Evolutionary conservation across 2,797 vertebrate species (phyloP).

Genomic region (Hyperoplus immaculatus): DNA sequence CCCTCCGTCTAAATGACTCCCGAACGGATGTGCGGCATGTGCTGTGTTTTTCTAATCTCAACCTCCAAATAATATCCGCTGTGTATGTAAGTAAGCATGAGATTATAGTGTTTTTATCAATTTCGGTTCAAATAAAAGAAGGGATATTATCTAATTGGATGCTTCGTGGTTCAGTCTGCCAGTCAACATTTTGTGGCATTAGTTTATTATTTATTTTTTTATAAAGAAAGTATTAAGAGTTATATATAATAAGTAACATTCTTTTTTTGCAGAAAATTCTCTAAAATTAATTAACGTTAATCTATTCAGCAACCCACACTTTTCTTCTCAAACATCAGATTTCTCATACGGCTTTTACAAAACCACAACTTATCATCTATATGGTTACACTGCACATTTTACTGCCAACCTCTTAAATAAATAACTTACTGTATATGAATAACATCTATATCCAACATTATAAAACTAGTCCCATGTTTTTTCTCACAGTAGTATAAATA

Average conservation of each 20-base stretch:
- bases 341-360: not conserved
- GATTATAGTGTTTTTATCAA: slow-evolving; percentile 25
- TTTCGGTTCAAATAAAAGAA: slow-evolving; percentile 8
- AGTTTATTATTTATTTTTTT: slow-evolving; percentile 11
- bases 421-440: not conserved
- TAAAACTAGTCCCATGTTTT: not conserved
- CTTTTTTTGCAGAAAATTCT: not conserved
- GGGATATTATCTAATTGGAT: slow-evolving; percentile 25
- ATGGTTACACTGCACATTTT: not conserved
- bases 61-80: slow-evolving; percentile 11
- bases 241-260: no score
- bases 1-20: not conserved
- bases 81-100: slow-evolving; percentile 5
- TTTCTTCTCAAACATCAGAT: not conserved
- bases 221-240: no score
- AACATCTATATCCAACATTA: not conserved
- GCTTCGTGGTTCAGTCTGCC: not conserved
- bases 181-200: slow-evolving; percentile 1
- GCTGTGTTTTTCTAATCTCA: slow-evolving; percentile 2
- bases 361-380: not conserved
- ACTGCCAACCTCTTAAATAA: not conserved
- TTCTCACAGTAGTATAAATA: not conserved
- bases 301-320: not conserved
- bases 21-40: not conserved
- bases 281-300: not conserved